These are phyloP conservation scores for Malurus elegans DNA, from an alignment of 2,113 vertebrate genomes.

Conservation along the genomic window DNA sequence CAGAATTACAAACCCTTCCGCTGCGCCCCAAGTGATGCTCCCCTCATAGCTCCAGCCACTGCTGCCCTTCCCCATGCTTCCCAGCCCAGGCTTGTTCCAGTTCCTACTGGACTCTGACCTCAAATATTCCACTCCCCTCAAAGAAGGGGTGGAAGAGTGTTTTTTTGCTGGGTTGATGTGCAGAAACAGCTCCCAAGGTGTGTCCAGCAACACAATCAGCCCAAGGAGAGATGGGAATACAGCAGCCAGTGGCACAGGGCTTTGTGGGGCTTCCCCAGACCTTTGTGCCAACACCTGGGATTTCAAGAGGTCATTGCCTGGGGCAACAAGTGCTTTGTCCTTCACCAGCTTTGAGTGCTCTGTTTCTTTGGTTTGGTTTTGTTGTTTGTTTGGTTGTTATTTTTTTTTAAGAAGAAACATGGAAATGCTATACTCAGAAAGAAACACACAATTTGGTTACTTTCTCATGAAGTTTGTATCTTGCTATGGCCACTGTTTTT, in stretches of 20 bases:
- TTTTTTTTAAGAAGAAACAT: background rate
- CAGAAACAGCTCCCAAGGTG: background rate
- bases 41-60: background rate
- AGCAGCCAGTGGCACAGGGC: fast-evolving
- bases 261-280: background rate
- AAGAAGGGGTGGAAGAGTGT: background rate
- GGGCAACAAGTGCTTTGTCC: background rate
- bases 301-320: background rate
- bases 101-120: background rate
- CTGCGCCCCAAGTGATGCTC: background rate
- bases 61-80: background rate
- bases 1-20: background rate
- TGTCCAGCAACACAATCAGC: background rate
- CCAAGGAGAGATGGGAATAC: background rate
- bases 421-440: background rate
- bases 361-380: background rate
- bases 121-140: background rate
- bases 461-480: background rate
- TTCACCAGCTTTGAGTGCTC: background rate
- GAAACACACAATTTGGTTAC: background rate
- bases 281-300: fast-evolving
- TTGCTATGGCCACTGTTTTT: background rate
- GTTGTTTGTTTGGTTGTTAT: too few species aligned
- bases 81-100: background rate
- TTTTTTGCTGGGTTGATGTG: background rate